Conservation (phyloP, 2,113 vertebrate species). For the Malurus alboscapulatus region DNA sequence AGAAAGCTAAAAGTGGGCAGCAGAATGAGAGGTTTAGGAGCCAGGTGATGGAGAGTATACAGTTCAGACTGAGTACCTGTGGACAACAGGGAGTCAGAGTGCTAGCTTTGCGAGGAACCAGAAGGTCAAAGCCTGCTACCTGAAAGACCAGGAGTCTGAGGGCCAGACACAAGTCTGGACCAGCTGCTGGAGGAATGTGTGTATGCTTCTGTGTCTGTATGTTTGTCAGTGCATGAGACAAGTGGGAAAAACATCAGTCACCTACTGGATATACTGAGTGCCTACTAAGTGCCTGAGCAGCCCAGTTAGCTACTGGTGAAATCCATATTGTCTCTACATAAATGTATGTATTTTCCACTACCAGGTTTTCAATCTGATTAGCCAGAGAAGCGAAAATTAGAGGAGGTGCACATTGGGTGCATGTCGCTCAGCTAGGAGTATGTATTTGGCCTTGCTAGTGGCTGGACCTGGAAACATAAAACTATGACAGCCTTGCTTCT, state of each 20-base stretch:
- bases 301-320: not conserved
- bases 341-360: not conserved
- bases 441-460: fast-evolving
- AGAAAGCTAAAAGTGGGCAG: not conserved
- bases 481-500: not conserved
- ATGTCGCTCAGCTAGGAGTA: not conserved
- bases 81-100: not conserved
- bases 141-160: not conserved
- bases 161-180: not conserved
- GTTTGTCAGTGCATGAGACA: not conserved
- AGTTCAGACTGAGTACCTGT: not conserved
- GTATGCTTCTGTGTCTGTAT: not conserved
- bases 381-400: not conserved
- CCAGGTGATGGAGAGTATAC: not conserved
- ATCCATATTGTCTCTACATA: not conserved
- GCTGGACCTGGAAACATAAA: not conserved
- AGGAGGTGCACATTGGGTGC: fast-evolving
- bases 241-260: not conserved
- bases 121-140: not conserved
- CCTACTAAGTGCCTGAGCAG: too few relatives aligned
- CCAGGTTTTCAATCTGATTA: not conserved
- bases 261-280: not conserved
- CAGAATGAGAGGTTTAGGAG: not conserved
- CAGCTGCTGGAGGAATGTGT: not conserved
- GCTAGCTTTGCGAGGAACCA: not conserved